These are phyloP conservation scores for Hyles euphorbiae DNA, from an alignment of 1,140 invertebrate genomes.

Conservation along the genomic window DNA sequence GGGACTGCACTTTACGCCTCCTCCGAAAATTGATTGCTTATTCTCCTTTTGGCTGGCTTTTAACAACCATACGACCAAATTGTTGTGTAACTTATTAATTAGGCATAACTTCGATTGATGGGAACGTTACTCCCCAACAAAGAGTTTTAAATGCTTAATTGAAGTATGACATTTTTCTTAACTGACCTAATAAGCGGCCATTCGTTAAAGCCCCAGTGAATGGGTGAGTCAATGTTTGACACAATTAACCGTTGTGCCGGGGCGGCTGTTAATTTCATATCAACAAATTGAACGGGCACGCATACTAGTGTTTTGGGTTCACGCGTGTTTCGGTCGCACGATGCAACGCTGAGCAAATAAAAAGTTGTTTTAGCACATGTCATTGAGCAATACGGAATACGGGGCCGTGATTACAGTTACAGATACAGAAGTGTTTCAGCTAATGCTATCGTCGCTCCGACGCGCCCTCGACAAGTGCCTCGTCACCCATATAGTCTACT, in stretches of 20 bases:
- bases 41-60: conserved; percentile 35
- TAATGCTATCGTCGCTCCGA: not conserved
- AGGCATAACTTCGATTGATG: conserved; percentile 18
- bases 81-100: conserved; percentile 40
- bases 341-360: conserved; percentile 3
- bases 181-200: conserved; percentile 18
- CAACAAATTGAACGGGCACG: conserved; percentile 22
- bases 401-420: conserved; percentile 6
- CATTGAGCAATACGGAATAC: not conserved
- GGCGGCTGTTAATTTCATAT: conserved; percentile 26
- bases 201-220: conserved; percentile 10
- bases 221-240: conserved; percentile 29
- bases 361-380: conserved; percentile 10
- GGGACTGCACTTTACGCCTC: conserved; percentile 42
- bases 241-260: conserved; percentile 26
- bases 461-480: too few species aligned
- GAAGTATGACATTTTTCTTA: conserved; percentile 20
- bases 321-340: conserved; percentile 10
- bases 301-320: conserved; percentile 2
- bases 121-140: conserved; percentile 12
- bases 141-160: conserved; percentile 22
- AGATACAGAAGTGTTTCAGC: conserved; percentile 3
- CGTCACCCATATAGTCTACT: too few species aligned
- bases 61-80: conserved; percentile 33
- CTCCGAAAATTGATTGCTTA: conserved; percentile 40